Evolutionary conservation across 2,113 vertebrate species (phyloP).

Genomic region (Periophthalmodon schlosseri): DNA sequence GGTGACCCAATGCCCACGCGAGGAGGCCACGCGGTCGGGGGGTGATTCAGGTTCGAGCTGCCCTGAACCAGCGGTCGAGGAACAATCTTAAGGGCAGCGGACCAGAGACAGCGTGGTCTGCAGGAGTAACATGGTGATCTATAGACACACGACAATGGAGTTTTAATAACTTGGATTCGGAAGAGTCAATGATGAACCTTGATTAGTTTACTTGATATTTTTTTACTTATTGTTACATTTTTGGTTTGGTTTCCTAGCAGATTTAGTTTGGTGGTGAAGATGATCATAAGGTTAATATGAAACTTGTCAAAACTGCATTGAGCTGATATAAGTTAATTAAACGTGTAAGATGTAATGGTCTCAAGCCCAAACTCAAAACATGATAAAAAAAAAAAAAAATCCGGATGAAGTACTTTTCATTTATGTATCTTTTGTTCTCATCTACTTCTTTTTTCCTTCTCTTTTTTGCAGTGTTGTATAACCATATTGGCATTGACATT

Average conservation of each 20-base stretch:
- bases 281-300: neutral
- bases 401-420: too few relatives aligned
- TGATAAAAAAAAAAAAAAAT: neutral
- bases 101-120: neutral
- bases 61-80: neutral
- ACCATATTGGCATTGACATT: neutral
- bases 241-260: too few relatives aligned
- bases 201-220: neutral
- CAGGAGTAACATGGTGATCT: too few relatives aligned
- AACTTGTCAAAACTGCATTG: neutral
- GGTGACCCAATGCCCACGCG: neutral
- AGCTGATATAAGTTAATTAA: too few relatives aligned
- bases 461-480: neutral
- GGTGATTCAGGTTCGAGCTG: slow-evolving; percentile 1
- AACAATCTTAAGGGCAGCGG: neutral
- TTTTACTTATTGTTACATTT: neutral
- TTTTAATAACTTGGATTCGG: too few relatives aligned
- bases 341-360: too few relatives aligned
- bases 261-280: neutral
- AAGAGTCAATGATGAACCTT: too few relatives aligned
- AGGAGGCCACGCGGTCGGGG: neutral
- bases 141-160: too few relatives aligned
- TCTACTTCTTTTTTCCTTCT: too few relatives aligned
- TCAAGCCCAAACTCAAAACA: neutral
- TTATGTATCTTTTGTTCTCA: neutral